Evolutionary conservation across 2,888 invertebrate species (phyloP), one percentile per base, ranked within the genome.

Genomic region (Palloptera scutellata): DNA sequence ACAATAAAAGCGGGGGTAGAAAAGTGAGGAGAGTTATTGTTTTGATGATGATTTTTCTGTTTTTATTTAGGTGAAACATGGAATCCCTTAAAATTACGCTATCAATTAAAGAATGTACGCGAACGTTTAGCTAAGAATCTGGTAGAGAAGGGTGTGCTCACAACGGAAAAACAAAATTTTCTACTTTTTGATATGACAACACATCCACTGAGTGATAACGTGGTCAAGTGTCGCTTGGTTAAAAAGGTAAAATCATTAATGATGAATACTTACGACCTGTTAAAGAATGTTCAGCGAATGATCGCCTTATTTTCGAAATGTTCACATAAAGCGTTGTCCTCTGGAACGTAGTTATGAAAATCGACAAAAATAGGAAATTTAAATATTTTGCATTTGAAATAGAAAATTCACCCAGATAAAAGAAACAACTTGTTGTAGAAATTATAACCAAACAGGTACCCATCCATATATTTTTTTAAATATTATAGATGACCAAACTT

Each of bases 121-220:
- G 99, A 99, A 87, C 90, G 99, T 81, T 89, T 99, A 83, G 99
- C 99, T 57, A 99, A 99, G 86, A 99, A 98, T 88, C 89, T 99
- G 78, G 98, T 98, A 48, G 99, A 99, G 86, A 99, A 99, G 86
- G 98, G 98, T 75, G 98, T 99, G 53, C 89, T 98, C 76, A 98
- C 98, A 70, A 99, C 98, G 69, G 98, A 99, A 86, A 99, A 98
- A 87, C 98, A 99, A 87, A 99, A 99, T 86, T 99, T 99, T 86
- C 88, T 99, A 78, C 88, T 99, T 67, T 99, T 99, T 85, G 99
- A 99, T 87, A 99, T 99, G 98, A 99, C 99, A 64, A 99, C 99
- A 78, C 99, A 99, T 88, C 99, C 99, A 52, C 88, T 99, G 71
- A 96, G 95, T 73, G 98, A 99, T 85, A 95, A 95, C 86, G 90